These are phyloP conservation scores for Acanthoscelides obtectus DNA, from an alignment of 2,888 invertebrate species.

Conservation along the genomic window DNA sequence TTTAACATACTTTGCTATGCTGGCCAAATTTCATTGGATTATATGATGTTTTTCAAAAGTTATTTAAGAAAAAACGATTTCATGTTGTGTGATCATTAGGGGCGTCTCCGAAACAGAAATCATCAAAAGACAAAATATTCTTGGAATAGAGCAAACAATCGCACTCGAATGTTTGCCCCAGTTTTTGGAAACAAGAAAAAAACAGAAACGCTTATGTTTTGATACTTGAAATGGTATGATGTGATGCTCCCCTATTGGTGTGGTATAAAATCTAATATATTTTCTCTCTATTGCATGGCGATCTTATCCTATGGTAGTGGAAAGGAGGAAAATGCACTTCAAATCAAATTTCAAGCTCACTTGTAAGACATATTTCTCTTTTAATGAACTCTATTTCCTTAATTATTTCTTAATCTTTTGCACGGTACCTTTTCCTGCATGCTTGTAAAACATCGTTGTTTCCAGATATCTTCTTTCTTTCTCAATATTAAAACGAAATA, in stretches of 20 bases:
- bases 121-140: no score
- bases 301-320: constrained; percentile 54
- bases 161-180: no score
- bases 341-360: constrained; percentile 62
- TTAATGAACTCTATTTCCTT: constrained; percentile 7
- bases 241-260: constrained; percentile 22
- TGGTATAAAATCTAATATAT: constrained; percentile 42
- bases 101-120: no score
- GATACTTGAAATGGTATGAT: not conserved
- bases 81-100: no score
- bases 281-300: constrained; percentile 58
- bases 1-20: no score
- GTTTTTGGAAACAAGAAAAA: no score
- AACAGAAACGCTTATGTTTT: no score
- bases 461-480: not conserved
- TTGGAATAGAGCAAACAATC: no score
- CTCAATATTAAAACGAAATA: no score
- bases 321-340: constrained; percentile 64
- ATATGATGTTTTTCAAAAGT: no score
- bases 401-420: constrained; percentile 17
- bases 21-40: no score
- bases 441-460: not conserved
- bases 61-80: no score
- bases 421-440: not conserved
- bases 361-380: constrained; percentile 51